Base-by-base conservation (phyloP, 2,888 invertebrate species). In the Drosophila setosimentum region DNA sequence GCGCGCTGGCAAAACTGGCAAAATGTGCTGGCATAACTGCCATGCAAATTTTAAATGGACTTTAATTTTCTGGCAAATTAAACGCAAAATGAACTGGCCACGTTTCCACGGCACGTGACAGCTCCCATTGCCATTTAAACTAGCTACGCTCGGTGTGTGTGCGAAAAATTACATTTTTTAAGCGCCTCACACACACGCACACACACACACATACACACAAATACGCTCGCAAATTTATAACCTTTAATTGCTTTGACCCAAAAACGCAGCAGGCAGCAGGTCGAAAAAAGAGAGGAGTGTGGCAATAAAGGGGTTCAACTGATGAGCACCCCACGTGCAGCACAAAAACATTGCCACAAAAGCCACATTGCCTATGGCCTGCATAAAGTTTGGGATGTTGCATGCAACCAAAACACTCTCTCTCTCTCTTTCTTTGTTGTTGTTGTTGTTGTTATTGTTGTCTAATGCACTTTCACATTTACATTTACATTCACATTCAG, bases 181-280 rank as follows among this genome's bases (percentile, higher is more conserved):
- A 45, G 24, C 45, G 8, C 8, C 24, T 7, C 21, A 3, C 13
- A 21, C 13, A 45, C 21, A 42, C 21, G 21, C 42, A 42, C 40
- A 42, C 18, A 4, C 10, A 37, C n/a, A 21, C 42, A 42, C 40
- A 40, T 21, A 42, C 11, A 21, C 13, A 24, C 40, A n/a, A 70
- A 76, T 69, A 82, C 70, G 76, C 83, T 79, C 73, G 76, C 63
- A 87, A 91, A 91, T 91, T 91, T 87, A 87, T 91, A 87, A 91
- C 91, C 90, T 87, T 89, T 87, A 87, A 87, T 87, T 87, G 90
- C 90, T 89, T 82, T 89, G 91, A 89, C 87, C 89, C 82, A 87
- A 90, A 89, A 87, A 90, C 87, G 71, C 78, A 86, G 81, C 89
- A 80, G 79, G 74, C 68, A 67, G 53, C 59, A 54, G 32, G 37